These are phyloP conservation scores for Dromococcyx pavoninus DNA, from an alignment of 2,797 vertebrate species.

Conservation along the genomic window DNA sequence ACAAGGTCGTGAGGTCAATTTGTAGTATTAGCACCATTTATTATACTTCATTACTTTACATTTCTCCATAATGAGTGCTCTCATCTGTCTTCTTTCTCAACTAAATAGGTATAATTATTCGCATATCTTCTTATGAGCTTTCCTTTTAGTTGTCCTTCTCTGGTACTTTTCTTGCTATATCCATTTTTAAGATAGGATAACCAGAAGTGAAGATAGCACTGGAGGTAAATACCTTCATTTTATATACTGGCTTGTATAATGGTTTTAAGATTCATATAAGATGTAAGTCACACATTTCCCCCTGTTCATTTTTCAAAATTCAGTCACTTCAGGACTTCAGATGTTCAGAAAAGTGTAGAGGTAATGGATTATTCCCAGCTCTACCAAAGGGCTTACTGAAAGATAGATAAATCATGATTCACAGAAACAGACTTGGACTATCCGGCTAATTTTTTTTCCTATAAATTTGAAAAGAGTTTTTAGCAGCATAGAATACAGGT, in stretches of 20 bases:
- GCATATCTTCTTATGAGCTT: neutral
- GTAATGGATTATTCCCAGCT: constrained; percentile 11
- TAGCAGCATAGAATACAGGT: neutral
- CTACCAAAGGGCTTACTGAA: constrained; percentile 19
- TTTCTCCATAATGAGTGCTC: neutral
- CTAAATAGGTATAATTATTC: neutral
- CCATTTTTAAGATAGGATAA: neutral
- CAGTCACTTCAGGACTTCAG: constrained; percentile 8
- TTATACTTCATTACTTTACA: neutral
- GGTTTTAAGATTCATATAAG: neutral
- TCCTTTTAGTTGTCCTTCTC: neutral
- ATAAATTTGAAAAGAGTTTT: neutral
- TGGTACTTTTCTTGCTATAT: neutral
- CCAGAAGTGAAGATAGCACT: neutral
- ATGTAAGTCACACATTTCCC: neutral
- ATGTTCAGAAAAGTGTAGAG: neutral
- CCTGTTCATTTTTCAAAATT: constrained; percentile 18
- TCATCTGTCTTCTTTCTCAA: neutral
- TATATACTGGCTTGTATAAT: neutral
- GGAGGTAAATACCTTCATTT: neutral
- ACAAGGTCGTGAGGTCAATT: neutral
- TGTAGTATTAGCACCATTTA: neutral
- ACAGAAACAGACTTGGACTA: neutral
- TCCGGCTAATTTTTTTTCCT: neutral
- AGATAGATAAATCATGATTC: constrained; percentile 14